These are phyloP conservation scores for Drosophila phalerata DNA, from an alignment of 2,888 invertebrate genomes.

Conservation along the genomic window DNA sequence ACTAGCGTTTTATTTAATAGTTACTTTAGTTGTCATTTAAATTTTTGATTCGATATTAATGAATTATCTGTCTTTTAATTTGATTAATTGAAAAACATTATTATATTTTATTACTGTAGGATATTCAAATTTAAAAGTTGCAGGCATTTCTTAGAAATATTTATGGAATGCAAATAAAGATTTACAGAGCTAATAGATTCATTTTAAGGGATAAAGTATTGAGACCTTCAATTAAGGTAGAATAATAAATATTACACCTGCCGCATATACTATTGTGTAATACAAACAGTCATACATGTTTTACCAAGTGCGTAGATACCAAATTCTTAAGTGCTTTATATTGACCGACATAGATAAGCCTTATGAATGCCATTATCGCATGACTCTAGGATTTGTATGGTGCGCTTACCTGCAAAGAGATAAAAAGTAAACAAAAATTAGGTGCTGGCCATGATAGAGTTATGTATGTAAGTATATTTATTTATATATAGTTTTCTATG, in stretches of 20 bases:
- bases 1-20: background rate
- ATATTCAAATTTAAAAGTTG: background rate
- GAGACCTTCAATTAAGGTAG: background rate
- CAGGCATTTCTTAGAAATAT: background rate
- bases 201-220: background rate
- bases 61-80: background rate
- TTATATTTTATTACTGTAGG: background rate
- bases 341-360: conserved; percentile 68
- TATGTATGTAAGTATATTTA: background rate
- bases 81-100: background rate
- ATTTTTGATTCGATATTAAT: background rate
- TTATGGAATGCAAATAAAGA: background rate
- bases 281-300: background rate
- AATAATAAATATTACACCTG: conserved; percentile 16
- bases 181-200: background rate
- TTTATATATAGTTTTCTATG: background rate
- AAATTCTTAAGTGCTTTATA: conserved; percentile 42
- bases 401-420: conserved; percentile 70
- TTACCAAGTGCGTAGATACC: conserved; percentile 12
- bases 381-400: conserved; percentile 24
- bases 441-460: conserved; percentile 38
- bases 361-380: conserved; percentile 48
- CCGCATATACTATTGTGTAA: background rate
- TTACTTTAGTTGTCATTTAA: background rate
- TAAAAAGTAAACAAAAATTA: conserved; percentile 55